Evolutionary conservation across 1,140 invertebrate genomes (phyloP).

Genomic region (Drosophila miranda): DNA sequence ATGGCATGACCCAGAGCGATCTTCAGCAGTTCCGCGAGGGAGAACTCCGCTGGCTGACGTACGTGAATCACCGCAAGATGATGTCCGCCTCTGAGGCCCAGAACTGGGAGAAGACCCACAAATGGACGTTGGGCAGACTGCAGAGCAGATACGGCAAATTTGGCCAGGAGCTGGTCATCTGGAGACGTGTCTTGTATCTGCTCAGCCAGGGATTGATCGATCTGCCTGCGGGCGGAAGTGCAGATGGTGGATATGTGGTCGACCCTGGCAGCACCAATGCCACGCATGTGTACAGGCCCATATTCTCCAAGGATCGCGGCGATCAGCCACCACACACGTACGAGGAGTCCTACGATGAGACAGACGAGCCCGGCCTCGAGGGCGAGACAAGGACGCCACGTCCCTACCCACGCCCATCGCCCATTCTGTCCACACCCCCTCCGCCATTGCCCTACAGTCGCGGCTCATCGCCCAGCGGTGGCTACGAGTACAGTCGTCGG

Average conservation of each 20-base stretch:
- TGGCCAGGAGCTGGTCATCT: conserved; percentile 54
- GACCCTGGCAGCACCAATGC: conserved; percentile 62
- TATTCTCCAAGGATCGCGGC: conserved; percentile 75
- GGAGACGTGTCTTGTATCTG: conserved; percentile 69
- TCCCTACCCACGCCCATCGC: conserved; percentile 6
- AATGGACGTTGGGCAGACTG: conserved; percentile 44
- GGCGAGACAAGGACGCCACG: conserved; percentile 43
- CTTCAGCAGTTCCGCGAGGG: conserved; percentile 75
- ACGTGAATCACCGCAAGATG: conserved; percentile 62
- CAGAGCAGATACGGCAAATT: conserved; percentile 50
- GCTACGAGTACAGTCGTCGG: conserved; percentile 62
- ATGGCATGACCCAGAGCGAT: conserved; percentile 60
- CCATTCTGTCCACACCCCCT: conserved; percentile 35
- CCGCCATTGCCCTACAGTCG: conserved; percentile 48
- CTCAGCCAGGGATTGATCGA: conserved; percentile 67
- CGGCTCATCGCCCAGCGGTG: neutral
- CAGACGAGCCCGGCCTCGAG: conserved; percentile 69
- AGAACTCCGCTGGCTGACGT: conserved; percentile 58
- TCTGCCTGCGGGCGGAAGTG: conserved; percentile 31
- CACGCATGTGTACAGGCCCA: conserved; percentile 47
- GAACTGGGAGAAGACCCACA: conserved; percentile 53
- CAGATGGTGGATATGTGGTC: conserved; percentile 49
- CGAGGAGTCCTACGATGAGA: conserved; percentile 59
- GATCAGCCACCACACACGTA: conserved; percentile 76
- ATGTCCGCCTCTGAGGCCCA: conserved; percentile 35